Evolutionary conservation across 2,888 invertebrate genomes (phyloP).

Genomic region (Heteropelma amictum): DNA sequence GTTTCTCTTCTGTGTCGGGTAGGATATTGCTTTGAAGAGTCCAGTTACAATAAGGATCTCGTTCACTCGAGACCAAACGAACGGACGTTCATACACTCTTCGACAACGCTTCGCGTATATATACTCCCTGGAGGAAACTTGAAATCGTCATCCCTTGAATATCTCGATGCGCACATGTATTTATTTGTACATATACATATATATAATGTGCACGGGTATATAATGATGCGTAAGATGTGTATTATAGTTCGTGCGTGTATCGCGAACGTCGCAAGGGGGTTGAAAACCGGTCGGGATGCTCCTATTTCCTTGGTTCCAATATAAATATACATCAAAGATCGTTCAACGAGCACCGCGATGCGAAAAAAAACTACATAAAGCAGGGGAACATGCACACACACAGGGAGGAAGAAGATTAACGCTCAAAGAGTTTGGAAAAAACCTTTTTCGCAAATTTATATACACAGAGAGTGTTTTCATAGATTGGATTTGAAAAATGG

Average conservation of each 20-base stretch:
- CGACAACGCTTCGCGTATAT: not conserved
- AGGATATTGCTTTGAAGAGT: slow-evolving; percentile 50
- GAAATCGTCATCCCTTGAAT: slow-evolving; percentile 39
- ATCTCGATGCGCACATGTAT: too few species aligned
- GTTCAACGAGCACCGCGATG: not conserved
- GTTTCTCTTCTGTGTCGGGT: slow-evolving; percentile 17
- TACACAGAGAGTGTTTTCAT: not conserved
- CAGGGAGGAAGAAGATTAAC: slow-evolving; percentile 8
- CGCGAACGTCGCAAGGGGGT: slow-evolving; percentile 33
- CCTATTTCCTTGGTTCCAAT: not conserved
- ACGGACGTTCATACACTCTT: slow-evolving; percentile 22
- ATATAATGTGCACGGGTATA: not conserved
- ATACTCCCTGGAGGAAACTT: slow-evolving; percentile 8
- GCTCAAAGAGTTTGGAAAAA: not conserved
- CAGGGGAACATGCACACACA: slow-evolving; percentile 14
- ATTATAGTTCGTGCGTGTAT: not conserved
- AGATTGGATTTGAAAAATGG: too few species aligned
- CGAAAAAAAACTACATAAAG: not conserved
- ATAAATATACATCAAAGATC: slow-evolving; percentile 40
- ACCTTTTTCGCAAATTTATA: not conserved
- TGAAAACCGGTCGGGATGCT: slow-evolving; percentile 32
- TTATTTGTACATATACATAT: slow-evolving; percentile 6
- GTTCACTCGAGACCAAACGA: slow-evolving; percentile 33
- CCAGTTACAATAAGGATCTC: slow-evolving; percentile 50
- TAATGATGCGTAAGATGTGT: not conserved